Conservation (phyloP, 2,113 vertebrate genomes). For the Neogale vison region DNA sequence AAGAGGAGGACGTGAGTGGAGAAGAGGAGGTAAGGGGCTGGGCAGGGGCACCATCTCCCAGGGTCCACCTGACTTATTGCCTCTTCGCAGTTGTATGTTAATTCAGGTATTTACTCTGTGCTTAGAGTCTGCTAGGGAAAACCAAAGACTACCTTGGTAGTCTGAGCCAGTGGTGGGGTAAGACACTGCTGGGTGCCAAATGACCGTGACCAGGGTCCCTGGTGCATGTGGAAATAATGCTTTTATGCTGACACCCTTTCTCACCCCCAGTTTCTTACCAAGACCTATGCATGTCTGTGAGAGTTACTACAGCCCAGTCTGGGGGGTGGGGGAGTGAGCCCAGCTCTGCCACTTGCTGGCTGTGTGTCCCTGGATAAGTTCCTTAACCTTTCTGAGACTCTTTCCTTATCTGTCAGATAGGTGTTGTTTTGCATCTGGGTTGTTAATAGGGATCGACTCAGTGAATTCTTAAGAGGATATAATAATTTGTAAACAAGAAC, state of each 20-base stretch:
- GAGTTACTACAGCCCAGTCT: background rate
- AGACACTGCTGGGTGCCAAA: background rate
- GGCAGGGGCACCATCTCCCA: accelerated
- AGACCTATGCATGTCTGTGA: background rate
- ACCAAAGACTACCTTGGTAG: background rate
- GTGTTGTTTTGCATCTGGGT: background rate
- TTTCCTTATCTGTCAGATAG: background rate
- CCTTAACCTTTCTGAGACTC: background rate
- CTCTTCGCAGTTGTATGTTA: background rate
- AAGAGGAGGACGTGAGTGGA: conserved; percentile 92
- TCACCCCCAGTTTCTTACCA: background rate
- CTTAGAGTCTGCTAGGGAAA: background rate
- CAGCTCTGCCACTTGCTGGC: background rate
- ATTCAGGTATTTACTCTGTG: background rate
- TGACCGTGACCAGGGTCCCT: background rate
- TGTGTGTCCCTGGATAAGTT: background rate
- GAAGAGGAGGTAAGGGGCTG: conserved; percentile 86
- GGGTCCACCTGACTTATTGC: background rate
- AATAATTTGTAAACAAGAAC: background rate
- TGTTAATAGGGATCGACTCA: background rate
- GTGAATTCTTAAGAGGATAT: background rate
- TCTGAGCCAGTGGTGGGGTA: background rate
- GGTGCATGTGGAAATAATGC: background rate
- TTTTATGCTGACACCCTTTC: background rate
- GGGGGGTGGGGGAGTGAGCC: background rate